Evolutionary conservation across 2,113 vertebrate species (phyloP), one percentile per base, ranked within the genome.

Genomic region (Himantopus leucocephalus): DNA sequence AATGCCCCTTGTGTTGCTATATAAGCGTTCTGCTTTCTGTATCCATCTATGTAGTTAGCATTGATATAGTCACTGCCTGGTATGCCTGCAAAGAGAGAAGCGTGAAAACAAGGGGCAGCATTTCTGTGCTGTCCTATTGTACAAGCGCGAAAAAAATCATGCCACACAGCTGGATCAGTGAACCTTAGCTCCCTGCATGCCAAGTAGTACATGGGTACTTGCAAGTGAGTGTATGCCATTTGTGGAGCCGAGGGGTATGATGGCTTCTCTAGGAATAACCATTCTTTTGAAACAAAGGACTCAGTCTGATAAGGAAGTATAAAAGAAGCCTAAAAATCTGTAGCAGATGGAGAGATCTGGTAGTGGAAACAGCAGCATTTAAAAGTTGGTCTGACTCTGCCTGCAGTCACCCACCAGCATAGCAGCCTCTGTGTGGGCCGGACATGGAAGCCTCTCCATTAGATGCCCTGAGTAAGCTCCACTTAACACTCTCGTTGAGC

Each of bases 1-100:
- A 99, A 97, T 22, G 99, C 97, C 11, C 99, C 99, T 92, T 99
- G 99, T 0, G 99, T 99, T 89, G 99, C 99, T 52, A 99, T 99
- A 80, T 99, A 99, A 18, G 99, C 99, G 19, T 99, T 99, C 97
- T 99, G 99, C 88, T 99, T 99, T 91, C 99, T 98, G 95, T 99
- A 99, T 55, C 99, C 99, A 39, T 99, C 99, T n/a, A 99, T 99
- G 97, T 99, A 99, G 98, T 99, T 99, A 83, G 99, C 98, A 79
- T 99, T 99, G 96, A 99, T 99, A 81, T 99, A 99, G 98, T 99
- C 99, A 37, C 99, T 99, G 95, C 99, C 99, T 20, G 99, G 99
- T 93, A 99, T 99, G 59, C 99, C 99, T 99, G 95, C 5, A 97
- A 98, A 97, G 82, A 92, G 85, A 97, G 37, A 35, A 85, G 9